Base-by-base conservation (phyloP, 2,888 invertebrate species). In the Lasioglossum pauxillum region DNA sequence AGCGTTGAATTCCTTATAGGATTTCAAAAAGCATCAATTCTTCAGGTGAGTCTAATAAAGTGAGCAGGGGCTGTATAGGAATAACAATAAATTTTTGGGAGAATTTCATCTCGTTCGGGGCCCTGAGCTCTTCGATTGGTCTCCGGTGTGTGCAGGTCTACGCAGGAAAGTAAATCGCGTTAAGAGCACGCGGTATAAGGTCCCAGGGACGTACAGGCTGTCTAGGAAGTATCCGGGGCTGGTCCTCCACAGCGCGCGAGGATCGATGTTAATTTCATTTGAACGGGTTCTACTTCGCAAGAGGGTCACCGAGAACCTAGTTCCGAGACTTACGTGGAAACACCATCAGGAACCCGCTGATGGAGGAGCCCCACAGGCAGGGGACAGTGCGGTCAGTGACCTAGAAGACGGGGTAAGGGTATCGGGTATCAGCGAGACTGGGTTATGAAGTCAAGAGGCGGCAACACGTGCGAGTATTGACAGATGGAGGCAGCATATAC, bases 101-200 rank as follows among this genome's bases (percentile, higher is more conserved):
- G 38, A 38, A 38, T 38, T 38, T 38, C 38, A 35, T 35, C 35
- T 35, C 35, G 35, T 35, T 35, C 35, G 35, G 5, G 4, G 35
- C 35, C 41, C 41, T 41, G 41, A 41, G 41, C 12, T 12, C 12
- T 41, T 41, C 41, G 12, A 10, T 41, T 57, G 78, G 19, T n/a
- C 27, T n/a, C 1, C 35, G 69, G 74, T 35, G 38, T 53, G 46
- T 71, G 12, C 57, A 5, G 27, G 10, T n/a, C 64, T 7, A 23
- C 35, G 1, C 57, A 38, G 19, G 49, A 27, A 75, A 75, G 57
- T 75, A 76, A 79, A 83, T 87, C 79, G 75, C 41, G 83, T 31
- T 83, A 82, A 85, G 81, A 87, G 85, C 81, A 64, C 35, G 35
- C 76, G 41, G 77, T 83, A 14, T 75, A 77, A 82, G 81, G 27